phyloP scores from a whole-genome alignment of 2,113 vertebrate species.

The pig (Sus scrofa) region T2T-Sscrofa CM000812.6:90657001-90657500 shows the following conservation, averaged over 20 bases:
- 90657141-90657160: too few relatives aligned
- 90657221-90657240: too few relatives aligned
- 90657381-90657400: not conserved
- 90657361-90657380: not conserved
- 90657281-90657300: constrained; percentile 29
- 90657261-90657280: not conserved
- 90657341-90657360: not conserved
- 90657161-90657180: too few relatives aligned
- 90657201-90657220: too few relatives aligned
- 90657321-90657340: constrained; percentile 8
- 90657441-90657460: not conserved
- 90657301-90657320: not conserved
- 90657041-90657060: too few relatives aligned
- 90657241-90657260: not conserved
- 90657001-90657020: too few relatives aligned
- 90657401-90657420: not conserved
- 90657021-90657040: too few relatives aligned
- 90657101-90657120: too few relatives aligned
- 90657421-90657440: not conserved
- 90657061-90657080: too few relatives aligned
- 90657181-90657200: too few relatives aligned
- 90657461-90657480: not conserved
- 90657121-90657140: too few relatives aligned
- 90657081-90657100: too few relatives aligned
- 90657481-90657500: not conserved